Evolutionary conservation across 2,797 vertebrate species (phyloP), one percentile per base, ranked within the genome.

Genomic region (Myotis myotis): DNA sequence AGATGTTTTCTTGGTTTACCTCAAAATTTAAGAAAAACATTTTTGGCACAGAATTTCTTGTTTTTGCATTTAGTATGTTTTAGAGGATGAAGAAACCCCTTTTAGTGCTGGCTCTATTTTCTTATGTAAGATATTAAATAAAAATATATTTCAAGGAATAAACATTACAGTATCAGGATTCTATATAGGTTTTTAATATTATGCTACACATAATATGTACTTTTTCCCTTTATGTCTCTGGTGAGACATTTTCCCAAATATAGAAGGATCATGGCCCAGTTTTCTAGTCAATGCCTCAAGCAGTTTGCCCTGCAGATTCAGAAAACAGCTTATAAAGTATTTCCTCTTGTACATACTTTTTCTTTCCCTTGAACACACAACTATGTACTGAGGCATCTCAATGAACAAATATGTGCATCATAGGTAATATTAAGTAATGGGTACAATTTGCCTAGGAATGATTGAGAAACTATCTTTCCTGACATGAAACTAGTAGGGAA

Each of bases 11-110:
- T 68, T 95, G 57, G 12, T 80, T 96, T 92, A 82, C 25, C 81
- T 92, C 33, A 88, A 95, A 92, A 55, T n/a, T 17, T 92, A 57
- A 79, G 74, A 88, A 89, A 92, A 96, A 71, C 4, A 90, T 62
- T 85, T 89, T 89, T 85, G 41, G 28, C 30, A 74, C 28, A 81
- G 38, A 75, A 72, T 66, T 66, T 84, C 57, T 88, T 94, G 2
- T 5, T 88, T 91, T 91, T 88, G 33, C 20, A 90, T 80, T 91
- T 94, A 33, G 44, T 84, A 70, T 49, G 0, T 79, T 95, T 95
- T 75, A 41, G 55, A 95, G 17, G 8, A 72, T 68, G n/a, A 38
- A 9, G 53, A 12, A 84, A 28, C 20, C 4, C 8, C 49, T 96
- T 93, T 74, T 74, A 92, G 72, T 83, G 5, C 55, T 78, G 16